Percentiles rank a stretch among this genome's conserved stretches.
phyloP scores from a whole-genome alignment of 1,140 invertebrate genomes.

The Bombus breviceps region DNA sequence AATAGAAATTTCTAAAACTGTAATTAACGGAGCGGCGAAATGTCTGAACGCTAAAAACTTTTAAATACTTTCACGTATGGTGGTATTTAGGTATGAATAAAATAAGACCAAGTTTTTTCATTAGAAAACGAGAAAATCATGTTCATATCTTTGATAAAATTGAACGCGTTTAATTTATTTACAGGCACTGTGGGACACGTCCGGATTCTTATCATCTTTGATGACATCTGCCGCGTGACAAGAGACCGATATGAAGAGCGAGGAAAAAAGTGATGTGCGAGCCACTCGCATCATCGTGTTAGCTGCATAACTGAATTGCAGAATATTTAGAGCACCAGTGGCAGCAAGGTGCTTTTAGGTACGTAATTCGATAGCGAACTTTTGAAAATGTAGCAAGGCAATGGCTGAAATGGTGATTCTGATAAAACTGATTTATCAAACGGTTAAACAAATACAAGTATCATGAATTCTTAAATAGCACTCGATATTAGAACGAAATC shows the following conservation, averaged over 20 bases:
- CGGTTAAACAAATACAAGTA: background rate
- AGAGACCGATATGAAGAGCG: constrained; percentile 28
- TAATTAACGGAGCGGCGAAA: background rate
- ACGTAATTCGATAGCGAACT: constrained; percentile 69
- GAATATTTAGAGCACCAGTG: constrained; percentile 64
- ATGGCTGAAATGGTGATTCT: constrained; percentile 46
- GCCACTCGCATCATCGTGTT: constrained; percentile 54
- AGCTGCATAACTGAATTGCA: constrained; percentile 68
- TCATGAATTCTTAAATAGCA: background rate
- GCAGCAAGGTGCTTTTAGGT: constrained; percentile 69
- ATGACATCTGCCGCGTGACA: constrained; percentile 33
- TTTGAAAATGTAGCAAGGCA: constrained; percentile 64
- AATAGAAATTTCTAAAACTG: background rate
- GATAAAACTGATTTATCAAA: constrained; percentile 11
- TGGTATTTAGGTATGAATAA: background rate
- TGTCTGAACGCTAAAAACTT: background rate
- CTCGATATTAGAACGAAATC: too few species aligned
- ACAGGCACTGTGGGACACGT: background rate
- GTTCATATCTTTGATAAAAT: background rate
- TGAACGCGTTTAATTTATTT: constrained; percentile 6
- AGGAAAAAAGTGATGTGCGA: constrained; percentile 32
- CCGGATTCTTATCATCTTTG: constrained; percentile 31
- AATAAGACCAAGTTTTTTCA: background rate
- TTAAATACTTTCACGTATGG: background rate
- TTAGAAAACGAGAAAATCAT: background rate